phyloP scores from a whole-genome alignment of 2,797 vertebrate species.

The Poeciliopsis infans region DNA sequence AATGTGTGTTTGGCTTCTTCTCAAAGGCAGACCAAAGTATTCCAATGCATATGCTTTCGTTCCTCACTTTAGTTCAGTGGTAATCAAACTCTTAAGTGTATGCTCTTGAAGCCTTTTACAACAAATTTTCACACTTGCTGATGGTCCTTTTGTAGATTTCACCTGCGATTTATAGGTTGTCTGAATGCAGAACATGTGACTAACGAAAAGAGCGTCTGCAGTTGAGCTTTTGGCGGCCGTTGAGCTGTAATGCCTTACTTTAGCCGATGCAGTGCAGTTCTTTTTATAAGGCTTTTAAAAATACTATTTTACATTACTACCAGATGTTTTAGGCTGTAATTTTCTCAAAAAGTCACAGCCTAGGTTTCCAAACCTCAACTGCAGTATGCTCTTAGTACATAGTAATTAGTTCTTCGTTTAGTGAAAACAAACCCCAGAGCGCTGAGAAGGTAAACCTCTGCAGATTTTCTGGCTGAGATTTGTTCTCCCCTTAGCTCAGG shows the following conservation, averaged over 20 bases:
- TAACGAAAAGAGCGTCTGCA: slow-evolving; percentile 42
- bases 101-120: slow-evolving; percentile 35
- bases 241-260: slow-evolving; percentile 43
- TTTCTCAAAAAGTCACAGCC: slow-evolving; percentile 77
- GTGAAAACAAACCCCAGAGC: slow-evolving; percentile 74
- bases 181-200: slow-evolving; percentile 38
- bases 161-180: slow-evolving; percentile 53
- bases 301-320: slow-evolving; percentile 82
- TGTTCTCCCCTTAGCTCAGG: slow-evolving; percentile 4
- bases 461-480: slow-evolving; percentile 41
- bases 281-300: slow-evolving; percentile 80
- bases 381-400: slow-evolving; percentile 76
- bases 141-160: slow-evolving; percentile 43
- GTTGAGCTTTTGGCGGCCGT: slow-evolving; percentile 35
- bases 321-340: slow-evolving; percentile 84
- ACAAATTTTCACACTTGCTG: slow-evolving; percentile 45
- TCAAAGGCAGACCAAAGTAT: slow-evolving; percentile 49
- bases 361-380: slow-evolving; percentile 79
- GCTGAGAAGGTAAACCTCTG: slow-evolving; percentile 55
- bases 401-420: slow-evolving; percentile 83
- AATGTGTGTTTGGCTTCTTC: slow-evolving; percentile 36
- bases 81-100: slow-evolving; percentile 41
- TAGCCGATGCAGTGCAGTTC: slow-evolving; percentile 60
- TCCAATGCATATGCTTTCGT: slow-evolving; percentile 42
- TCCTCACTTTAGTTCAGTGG: slow-evolving; percentile 36